Evolutionary conservation across 2,888 invertebrate species (phyloP), one percentile per base, ranked within the genome.

Genomic region (Phrixothrix hirtus): DNA sequence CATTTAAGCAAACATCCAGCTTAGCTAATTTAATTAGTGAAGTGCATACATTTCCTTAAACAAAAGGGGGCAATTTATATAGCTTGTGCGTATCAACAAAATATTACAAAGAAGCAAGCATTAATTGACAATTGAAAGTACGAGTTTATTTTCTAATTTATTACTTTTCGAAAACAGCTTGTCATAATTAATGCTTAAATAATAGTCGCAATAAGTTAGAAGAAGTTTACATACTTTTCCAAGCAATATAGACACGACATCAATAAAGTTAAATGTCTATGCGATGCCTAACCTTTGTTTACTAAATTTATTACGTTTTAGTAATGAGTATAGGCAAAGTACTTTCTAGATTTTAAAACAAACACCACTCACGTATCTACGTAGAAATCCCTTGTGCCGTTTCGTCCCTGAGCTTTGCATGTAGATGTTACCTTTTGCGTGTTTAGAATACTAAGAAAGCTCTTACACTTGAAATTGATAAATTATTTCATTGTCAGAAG

Each of bases 351-450:
- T 55, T 44, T 46, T 48, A 54, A 52, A 54, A 44, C 56, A 51
- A 50, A 57, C 50, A 32, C 52, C 42, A 36, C 37, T 44, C 51
- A 50, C 54, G 54, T 43, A 45, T 51, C 48, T 36, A 31, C 48
- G 17, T 54, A 41, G 48, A 52, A 53, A 52, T 58, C 60, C 55
- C 57, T 46, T 39, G 58, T 57, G 62, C 29, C 53, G 42, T 55
- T 51, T 55, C 58, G 57, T 54, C 58, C 59, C 50, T 60, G 59
- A 61, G 55, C 57, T 45, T 59, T 48, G 57, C 55, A 58, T 52
- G 57, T 39, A 47, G 55, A 41, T 53, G 10, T 35, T 35, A 6
- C 41, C 31, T 15, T 17, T 55, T 45, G 57, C 55, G 55, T 55
- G 52, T 38, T 45, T 36, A 32, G 47, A 43, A 39, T 47, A 39